Evolutionary conservation across 2,888 invertebrate species (phyloP).

Genomic region (Mechanitis mazaeus): DNA sequence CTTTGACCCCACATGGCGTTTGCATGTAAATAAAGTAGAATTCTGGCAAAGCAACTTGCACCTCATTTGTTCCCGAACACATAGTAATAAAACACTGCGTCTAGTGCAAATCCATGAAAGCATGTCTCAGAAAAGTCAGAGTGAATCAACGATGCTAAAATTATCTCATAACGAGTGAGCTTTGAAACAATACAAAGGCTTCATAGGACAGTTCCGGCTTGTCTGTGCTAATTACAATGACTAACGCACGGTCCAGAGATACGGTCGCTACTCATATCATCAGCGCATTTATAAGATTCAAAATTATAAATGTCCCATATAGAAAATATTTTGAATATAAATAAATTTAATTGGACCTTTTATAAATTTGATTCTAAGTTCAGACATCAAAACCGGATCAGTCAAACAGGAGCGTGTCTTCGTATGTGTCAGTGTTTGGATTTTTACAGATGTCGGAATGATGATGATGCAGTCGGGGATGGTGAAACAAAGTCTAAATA

Average conservation of each 20-base stretch:
- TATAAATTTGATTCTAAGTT: conserved; percentile 30
- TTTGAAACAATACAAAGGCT: conserved; percentile 60
- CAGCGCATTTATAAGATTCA: conserved; percentile 56
- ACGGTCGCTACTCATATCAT: conserved; percentile 60
- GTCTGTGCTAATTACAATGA: conserved; percentile 69
- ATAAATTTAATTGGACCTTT: conserved; percentile 6
- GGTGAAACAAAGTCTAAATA: conserved; percentile 93
- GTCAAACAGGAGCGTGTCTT: conserved; percentile 53
- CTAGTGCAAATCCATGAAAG: conserved; percentile 69
- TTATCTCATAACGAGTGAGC: conserved; percentile 58
- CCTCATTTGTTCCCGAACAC: conserved; percentile 65
- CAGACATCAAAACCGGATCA: conserved; percentile 35
- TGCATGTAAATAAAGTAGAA: conserved; percentile 68
- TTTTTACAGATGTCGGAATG: conserved; percentile 96
- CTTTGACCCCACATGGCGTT: conserved; percentile 68
- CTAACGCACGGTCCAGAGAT: conserved; percentile 56
- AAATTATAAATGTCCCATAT: conserved; percentile 23
- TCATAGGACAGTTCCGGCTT: conserved; percentile 69
- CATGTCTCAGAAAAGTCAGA: conserved; percentile 73
- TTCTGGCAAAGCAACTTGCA: conserved; percentile 70
- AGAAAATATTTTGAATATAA: neutral
- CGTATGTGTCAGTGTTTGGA: conserved; percentile 77
- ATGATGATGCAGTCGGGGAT: conserved; percentile 97
- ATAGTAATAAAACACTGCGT: conserved; percentile 45
- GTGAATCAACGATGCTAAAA: conserved; percentile 57